These are phyloP conservation scores for Phycodurus eques DNA, from an alignment of 2,113 vertebrate species.

Conservation along the genomic window DNA sequence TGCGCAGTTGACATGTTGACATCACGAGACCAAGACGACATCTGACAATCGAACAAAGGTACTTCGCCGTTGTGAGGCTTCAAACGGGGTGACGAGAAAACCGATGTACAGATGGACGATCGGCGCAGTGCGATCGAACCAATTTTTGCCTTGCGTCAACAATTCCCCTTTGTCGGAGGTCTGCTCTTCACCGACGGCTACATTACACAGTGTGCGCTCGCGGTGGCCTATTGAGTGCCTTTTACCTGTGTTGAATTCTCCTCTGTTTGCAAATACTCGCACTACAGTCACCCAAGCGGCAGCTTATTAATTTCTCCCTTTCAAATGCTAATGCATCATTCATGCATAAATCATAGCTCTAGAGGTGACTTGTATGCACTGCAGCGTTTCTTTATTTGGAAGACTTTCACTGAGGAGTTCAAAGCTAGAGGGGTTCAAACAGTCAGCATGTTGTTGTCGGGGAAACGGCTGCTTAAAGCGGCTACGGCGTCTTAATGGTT, in stretches of 20 bases:
- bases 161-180: too few species aligned
- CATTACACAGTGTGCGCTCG: too few species aligned
- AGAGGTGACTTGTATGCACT: slow-evolving; percentile 43
- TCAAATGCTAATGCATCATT: slow-evolving; percentile 73
- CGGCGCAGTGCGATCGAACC: too few species aligned
- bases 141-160: too few species aligned
- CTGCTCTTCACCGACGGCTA: too few species aligned
- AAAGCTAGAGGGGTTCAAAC: background rate
- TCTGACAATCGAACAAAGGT: too few species aligned
- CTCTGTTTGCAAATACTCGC: slow-evolving; percentile 24
- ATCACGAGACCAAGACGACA: too few species aligned
- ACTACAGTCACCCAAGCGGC: slow-evolving; percentile 47
- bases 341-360: slow-evolving; percentile 75
- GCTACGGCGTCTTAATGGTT: too few species aligned
- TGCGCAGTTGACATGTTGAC: too few species aligned
- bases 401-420: slow-evolving; percentile 11
- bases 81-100: too few species aligned
- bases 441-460: background rate
- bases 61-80: too few species aligned
- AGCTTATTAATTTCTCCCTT: slow-evolving; percentile 72
- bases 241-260: slow-evolving; percentile 19
- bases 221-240: slow-evolving; percentile 11
- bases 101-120: too few species aligned
- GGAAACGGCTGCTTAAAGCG: background rate
- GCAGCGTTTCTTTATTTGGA: slow-evolving; percentile 32